phyloP scores from a whole-genome alignment of 2,113 vertebrate species.

The Podilymbus podiceps region DNA sequence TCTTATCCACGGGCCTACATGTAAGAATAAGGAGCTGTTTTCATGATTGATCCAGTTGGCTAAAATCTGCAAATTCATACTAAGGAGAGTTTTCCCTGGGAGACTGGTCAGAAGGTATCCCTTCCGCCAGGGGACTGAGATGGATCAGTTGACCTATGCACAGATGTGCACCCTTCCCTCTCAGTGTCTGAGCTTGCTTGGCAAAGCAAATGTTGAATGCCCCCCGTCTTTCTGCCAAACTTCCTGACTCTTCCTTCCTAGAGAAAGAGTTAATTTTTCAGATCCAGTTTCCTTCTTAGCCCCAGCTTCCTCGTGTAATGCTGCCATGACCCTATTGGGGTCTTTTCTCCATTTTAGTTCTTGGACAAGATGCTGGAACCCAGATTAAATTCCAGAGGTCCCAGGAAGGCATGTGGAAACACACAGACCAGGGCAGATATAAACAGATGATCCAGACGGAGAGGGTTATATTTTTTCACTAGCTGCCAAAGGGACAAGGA shows the following conservation, averaged over 20 bases:
- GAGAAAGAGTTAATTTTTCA: not conserved
- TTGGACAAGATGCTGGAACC: not conserved
- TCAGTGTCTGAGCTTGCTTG: not conserved
- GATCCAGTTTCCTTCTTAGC: not conserved
- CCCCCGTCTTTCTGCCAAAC: not conserved
- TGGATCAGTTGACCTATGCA: not conserved
- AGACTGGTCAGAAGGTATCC: not conserved
- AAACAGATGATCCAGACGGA: not conserved
- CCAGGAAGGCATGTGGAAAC: not conserved
- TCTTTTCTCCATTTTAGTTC: not conserved
- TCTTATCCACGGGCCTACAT: rapidly evolving
- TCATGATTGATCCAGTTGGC: not conserved
- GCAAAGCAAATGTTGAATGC: not conserved
- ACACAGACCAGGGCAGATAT: not conserved
- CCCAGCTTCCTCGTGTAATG: not conserved
- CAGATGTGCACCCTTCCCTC: not conserved
- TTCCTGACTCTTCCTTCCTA: not conserved
- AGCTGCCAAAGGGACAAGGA: not conserved
- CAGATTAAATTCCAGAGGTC: not conserved
- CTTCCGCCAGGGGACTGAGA: not conserved
- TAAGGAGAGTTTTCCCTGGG: not conserved
- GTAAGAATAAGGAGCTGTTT: not conserved
- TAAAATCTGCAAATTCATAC: not conserved
- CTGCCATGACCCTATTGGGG: not conserved
- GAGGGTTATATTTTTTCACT: not conserved